A percentile compares a stretch with the other conserved stretches of the same genome.
phyloP scores from a whole-genome alignment of 2,113 vertebrate species.

The Indicator indicator region DNA sequence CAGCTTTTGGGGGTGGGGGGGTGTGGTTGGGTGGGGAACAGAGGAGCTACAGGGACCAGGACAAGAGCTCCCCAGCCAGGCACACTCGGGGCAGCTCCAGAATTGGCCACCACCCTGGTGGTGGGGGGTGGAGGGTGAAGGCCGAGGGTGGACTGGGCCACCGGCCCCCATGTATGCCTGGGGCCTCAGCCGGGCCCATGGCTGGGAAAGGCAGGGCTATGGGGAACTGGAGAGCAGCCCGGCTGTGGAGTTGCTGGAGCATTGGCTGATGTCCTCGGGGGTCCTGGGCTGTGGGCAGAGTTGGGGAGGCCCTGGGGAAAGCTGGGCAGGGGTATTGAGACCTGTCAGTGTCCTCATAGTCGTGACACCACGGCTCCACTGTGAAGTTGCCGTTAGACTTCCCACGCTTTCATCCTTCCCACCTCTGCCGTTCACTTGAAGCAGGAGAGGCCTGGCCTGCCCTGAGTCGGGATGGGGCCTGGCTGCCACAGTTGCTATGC shows the following conservation, averaged over 20 bases:
- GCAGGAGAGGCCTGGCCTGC: neutral
- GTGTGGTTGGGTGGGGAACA: too few relatives aligned
- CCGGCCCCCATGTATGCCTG: too few relatives aligned
- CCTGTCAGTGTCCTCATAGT: neutral
- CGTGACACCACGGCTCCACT: neutral
- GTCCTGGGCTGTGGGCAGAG: neutral
- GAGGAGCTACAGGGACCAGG: neutral
- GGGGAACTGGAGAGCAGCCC: neutral
- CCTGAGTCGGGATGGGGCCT: neutral
- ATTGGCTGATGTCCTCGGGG: neutral
- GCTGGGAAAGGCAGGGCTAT: neutral
- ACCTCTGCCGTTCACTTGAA: neutral
- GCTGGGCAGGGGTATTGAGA: neutral
- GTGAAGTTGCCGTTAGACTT: neutral
- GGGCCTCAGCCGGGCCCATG: rapidly evolving
- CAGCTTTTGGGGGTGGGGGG: neutral
- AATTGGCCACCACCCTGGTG: neutral
- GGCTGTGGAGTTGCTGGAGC: neutral
- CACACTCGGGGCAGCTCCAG: neutral
- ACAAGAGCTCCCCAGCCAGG: neutral
- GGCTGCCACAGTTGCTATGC: neutral
- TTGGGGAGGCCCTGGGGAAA: neutral
- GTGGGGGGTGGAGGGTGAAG: too few relatives aligned
- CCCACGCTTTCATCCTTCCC: neutral
- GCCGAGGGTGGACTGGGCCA: neutral